phyloP scores from a whole-genome alignment of 1,140 invertebrate genomes.

The Alviniconcha marisindica region DNA sequence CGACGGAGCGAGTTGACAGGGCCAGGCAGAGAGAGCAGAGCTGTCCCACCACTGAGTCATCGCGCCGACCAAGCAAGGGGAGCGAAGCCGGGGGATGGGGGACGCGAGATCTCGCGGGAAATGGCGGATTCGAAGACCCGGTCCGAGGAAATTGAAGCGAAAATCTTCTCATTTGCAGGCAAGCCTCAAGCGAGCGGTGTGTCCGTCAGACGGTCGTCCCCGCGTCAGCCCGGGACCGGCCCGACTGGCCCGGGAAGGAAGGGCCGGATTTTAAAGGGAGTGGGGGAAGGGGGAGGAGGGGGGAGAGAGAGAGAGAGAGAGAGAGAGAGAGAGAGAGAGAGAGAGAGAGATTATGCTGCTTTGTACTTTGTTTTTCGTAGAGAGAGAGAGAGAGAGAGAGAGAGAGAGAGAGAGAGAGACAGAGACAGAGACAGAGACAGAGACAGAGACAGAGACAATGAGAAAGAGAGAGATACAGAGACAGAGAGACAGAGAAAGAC shows the following conservation, averaged over 20 bases:
- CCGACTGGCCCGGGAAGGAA: not conserved
- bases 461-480: not conserved
- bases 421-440: not conserved
- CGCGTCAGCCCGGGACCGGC: not conserved
- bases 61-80: too few species aligned
- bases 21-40: too few species aligned
- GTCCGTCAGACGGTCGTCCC: not conserved
- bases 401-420: not conserved
- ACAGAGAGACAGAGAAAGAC: not conserved
- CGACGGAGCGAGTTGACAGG: too few species aligned
- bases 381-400: not conserved
- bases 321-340: not conserved
- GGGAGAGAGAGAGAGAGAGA: not conserved
- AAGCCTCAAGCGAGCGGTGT: constrained; percentile 9
- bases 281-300: not conserved
- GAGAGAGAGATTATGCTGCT: too few species aligned
- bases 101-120: constrained; percentile 10
- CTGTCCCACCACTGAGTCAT: too few species aligned
- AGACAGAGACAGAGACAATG: not conserved
- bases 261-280: not conserved
- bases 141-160: constrained; percentile 39
- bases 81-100: too few species aligned
- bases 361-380: too few species aligned
- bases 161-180: constrained; percentile 41
- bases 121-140: constrained; percentile 27